Conservation (phyloP, 2,113 vertebrate species). For the Pycnonotus jocosus region DNA sequence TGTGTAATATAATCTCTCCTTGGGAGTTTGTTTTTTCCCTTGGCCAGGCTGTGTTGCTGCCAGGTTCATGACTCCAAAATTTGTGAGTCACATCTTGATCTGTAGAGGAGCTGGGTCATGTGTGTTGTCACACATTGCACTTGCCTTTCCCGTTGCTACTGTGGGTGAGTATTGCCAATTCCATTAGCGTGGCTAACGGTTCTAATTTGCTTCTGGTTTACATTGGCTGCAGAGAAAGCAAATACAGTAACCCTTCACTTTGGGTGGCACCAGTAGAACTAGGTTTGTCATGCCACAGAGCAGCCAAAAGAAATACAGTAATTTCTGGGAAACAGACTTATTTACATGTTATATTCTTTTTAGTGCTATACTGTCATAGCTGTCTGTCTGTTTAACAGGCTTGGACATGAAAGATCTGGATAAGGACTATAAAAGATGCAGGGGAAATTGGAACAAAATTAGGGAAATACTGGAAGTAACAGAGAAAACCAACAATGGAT, state of each 20-base stretch:
- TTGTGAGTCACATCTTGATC: constrained; percentile 1
- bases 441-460: background rate
- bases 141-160: background rate
- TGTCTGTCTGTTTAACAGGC: background rate
- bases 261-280: background rate
- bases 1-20: background rate
- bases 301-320: constrained; percentile 12
- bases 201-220: constrained; percentile 32
- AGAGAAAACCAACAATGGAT: background rate
- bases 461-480: background rate
- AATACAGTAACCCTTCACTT: constrained; percentile 13
- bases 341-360: background rate
- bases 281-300: background rate
- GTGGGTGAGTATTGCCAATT: background rate
- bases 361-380: background rate
- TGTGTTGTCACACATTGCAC: background rate
- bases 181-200: background rate
- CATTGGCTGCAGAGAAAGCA: constrained; percentile 27
- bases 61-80: background rate
- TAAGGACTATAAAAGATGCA: background rate
- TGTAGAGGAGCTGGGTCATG: background rate
- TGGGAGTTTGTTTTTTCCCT: background rate
- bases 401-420: background rate
- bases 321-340: constrained; percentile 15
- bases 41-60: background rate